phyloP scores from a whole-genome alignment of 2,888 invertebrate genomes.

The Rhingia rostrata region DNA sequence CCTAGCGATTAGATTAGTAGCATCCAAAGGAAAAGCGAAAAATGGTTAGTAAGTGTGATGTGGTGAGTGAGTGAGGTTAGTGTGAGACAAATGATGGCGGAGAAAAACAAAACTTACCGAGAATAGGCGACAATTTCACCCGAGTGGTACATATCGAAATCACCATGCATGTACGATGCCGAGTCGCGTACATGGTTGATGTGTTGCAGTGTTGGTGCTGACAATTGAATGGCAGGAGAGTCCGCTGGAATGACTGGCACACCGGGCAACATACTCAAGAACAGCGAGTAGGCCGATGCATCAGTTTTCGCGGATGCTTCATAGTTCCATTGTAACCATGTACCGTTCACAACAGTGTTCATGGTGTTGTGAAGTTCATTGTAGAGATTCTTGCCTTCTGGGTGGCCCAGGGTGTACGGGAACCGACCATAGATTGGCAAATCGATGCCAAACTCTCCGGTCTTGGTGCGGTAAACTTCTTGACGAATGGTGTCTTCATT shows the following conservation, averaged over 20 bases:
- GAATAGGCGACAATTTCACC: slow-evolving; percentile 87
- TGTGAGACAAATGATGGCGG: not conserved
- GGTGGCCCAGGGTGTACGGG: slow-evolving; percentile 77
- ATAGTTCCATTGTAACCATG: slow-evolving; percentile 83
- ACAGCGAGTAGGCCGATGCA: slow-evolving; percentile 85
- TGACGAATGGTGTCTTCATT: slow-evolving; percentile 80
- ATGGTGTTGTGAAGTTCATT: slow-evolving; percentile 77
- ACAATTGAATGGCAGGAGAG: slow-evolving; percentile 75
- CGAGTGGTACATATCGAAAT: slow-evolving; percentile 81
- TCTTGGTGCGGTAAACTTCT: slow-evolving; percentile 77
- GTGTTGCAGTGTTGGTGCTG: slow-evolving; percentile 76
- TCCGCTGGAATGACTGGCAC: slow-evolving; percentile 86
- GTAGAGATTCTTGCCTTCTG: slow-evolving; percentile 77
- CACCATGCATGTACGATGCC: slow-evolving; percentile 87
- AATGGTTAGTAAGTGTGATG: slow-evolving; percentile 39
- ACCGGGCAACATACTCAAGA: slow-evolving; percentile 91
- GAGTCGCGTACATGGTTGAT: slow-evolving; percentile 83
- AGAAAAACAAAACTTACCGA: slow-evolving; percentile 84
- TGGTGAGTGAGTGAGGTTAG: slow-evolving; percentile 14
- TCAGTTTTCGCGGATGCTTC: slow-evolving; percentile 76
- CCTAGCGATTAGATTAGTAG: slow-evolving; percentile 70
- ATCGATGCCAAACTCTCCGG: slow-evolving; percentile 79
- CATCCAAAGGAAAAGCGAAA: slow-evolving; percentile 50
- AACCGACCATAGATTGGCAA: slow-evolving; percentile 81
- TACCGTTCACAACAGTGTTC: slow-evolving; percentile 76